A percentile compares a stretch with the other conserved stretches of the same genome.
Evolutionary conservation across 2,888 invertebrate genomes (phyloP).

Genomic region (Dynastes grantii): DNA sequence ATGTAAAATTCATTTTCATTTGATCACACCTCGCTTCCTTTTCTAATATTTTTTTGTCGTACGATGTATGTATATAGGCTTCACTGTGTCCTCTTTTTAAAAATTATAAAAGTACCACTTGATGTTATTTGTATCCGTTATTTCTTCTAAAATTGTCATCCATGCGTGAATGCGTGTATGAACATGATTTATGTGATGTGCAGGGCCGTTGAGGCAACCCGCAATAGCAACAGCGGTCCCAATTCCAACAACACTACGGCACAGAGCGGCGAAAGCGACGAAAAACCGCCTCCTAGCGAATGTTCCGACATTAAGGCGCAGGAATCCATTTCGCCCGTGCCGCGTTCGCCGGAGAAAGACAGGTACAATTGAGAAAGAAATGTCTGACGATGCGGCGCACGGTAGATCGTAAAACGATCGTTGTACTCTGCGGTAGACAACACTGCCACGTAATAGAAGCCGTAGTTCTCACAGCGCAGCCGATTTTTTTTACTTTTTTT

Average conservation of each 20-base stretch:
- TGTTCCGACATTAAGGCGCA: conserved; percentile 65
- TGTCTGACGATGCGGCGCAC: not conserved
- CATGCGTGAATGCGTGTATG: not conserved
- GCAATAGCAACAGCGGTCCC: conserved; percentile 39
- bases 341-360: conserved; percentile 64
- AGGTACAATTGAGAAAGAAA: conserved; percentile 61
- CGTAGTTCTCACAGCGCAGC: conserved; percentile 34
- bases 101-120: not conserved
- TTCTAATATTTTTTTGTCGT: too few relatives aligned
- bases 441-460: conserved; percentile 25
- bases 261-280: conserved; percentile 57
- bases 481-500: not conserved
- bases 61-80: too few relatives aligned
- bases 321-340: conserved; percentile 60
- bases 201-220: conserved; percentile 60
- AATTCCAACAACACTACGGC: conserved; percentile 34
- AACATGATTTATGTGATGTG: conserved; percentile 24
- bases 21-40: too few relatives aligned
- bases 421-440: not conserved
- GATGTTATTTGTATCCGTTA: too few relatives aligned
- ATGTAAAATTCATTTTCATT: too few relatives aligned
- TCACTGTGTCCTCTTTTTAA: not conserved
- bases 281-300: conserved; percentile 58
- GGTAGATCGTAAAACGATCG: not conserved
- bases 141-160: not conserved